A percentile compares a stretch with the other conserved stretches of the same genome.
These are phyloP conservation scores for Neodiprion pinetum DNA, from an alignment of 1,140 invertebrate species.

Conservation along the genomic window DNA sequence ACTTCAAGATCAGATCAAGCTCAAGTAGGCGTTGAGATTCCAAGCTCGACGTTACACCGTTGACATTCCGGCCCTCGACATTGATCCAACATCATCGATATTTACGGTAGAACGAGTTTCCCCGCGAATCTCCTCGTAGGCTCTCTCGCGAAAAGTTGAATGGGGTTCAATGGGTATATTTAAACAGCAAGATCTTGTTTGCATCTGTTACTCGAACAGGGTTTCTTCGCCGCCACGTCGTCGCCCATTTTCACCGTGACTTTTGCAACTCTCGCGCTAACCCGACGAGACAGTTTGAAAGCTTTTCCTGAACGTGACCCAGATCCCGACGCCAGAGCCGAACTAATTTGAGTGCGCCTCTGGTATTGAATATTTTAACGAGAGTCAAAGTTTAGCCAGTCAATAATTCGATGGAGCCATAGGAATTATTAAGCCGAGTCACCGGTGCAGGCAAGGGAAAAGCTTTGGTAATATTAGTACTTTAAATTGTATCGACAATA, in stretches of 20 bases:
- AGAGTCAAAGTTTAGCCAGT: neutral
- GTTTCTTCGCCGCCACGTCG: neutral
- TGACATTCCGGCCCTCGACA: neutral
- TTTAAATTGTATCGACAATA: no score
- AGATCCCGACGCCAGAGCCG: neutral
- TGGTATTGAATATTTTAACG: conserved; percentile 2
- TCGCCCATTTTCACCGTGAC: neutral
- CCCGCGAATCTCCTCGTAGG: neutral
- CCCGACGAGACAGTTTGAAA: neutral
- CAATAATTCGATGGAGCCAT: neutral
- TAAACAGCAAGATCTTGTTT: neutral
- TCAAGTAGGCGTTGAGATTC: neutral
- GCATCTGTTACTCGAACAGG: neutral
- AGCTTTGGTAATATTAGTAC: no score
- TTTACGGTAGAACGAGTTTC: neutral
- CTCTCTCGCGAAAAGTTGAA: neutral
- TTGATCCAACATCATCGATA: neutral
- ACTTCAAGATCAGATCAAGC: neutral
- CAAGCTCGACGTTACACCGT: neutral
- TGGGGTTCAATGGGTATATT: neutral
- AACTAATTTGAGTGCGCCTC: neutral
- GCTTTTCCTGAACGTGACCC: neutral
- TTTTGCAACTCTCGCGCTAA: neutral
- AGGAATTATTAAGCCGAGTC: no score
- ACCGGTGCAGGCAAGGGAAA: no score